Evolutionary conservation across 2,888 invertebrate species (phyloP).

Genomic region (Phania funesta): DNA sequence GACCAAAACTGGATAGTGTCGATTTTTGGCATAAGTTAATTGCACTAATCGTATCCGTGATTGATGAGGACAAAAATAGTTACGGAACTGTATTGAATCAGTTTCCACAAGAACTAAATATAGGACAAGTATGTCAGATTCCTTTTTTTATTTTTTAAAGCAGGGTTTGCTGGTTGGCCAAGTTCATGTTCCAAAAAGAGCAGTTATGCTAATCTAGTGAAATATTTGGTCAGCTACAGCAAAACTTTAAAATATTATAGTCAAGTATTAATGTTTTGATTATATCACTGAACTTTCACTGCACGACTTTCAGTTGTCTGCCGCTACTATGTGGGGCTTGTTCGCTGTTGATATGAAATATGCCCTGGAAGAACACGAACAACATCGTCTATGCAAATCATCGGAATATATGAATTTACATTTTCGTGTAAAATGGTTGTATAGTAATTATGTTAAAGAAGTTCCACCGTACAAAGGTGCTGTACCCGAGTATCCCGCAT

Average conservation of each 20-base stretch:
- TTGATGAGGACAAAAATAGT: conserved; percentile 99
- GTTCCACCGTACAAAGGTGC: conserved; percentile 98
- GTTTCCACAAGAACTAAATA: conserved; percentile 99
- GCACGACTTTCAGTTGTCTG: conserved; percentile 87
- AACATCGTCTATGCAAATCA: conserved; percentile 96
- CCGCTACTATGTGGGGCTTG: conserved; percentile 98
- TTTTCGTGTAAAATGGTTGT: conserved; percentile 99
- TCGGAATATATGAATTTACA: conserved; percentile 99
- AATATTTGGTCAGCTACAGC: no score
- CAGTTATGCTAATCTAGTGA: no score
- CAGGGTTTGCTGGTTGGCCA: no score
- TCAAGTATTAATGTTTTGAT: background rate
- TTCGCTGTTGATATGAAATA: conserved; percentile 99
- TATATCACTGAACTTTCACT: background rate
- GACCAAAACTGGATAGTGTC: conserved; percentile 91
- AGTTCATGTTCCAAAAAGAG: no score
- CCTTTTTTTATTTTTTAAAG: background rate
- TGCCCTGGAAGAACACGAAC: conserved; percentile 98
- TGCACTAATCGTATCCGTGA: conserved; percentile 97
- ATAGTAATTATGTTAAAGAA: conserved; percentile 98
- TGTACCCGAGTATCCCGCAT: conserved; percentile 99
- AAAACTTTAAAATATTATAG: no score
- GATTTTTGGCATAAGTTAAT: conserved; percentile 99
- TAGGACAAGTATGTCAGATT: conserved; percentile 88
- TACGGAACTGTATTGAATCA: conserved; percentile 99